Evolutionary conservation across 1,140 invertebrate genomes (phyloP), one percentile per base, ranked within the genome.

Genomic region (Zaprionus nigranus): DNA sequence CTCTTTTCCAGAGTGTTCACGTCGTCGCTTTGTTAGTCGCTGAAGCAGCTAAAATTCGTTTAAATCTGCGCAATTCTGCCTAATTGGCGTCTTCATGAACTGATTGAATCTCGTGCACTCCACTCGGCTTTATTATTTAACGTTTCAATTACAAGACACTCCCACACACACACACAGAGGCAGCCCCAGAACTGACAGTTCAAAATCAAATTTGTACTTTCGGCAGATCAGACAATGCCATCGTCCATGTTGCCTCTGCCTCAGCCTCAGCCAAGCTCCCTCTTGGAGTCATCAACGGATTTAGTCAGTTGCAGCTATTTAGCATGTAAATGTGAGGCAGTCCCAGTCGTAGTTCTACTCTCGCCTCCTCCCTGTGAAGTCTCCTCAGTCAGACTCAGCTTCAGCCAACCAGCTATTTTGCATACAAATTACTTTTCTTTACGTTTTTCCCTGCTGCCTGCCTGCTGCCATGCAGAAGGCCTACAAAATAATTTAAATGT

Each of bases 401-500:
- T 9, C 49, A 66, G 79, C 51, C 77, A 62, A 59, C 51, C 65
- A 74, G 76, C 81, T 90, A 85, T 90, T 90, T 90, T 86, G 85
- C 85, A 90, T 90, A 90, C 85, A 90, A 90, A 90, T 90, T 81
- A 88, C 80, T 90, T 90, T 90, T 90, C 85, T 88, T 88, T 90
- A 90, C 90, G 85, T 82, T 79, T 80, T 88, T 74, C 66, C 34
- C 65, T 30, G 73, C 59, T 68, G 53, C 46, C 40, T 46, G 1
- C 38, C 5, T 15, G 5, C 15, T n/a, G 43, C 24, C 24, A 26
- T 43, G 28, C 15, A 34, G 36, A 38, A 56, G 78, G 78, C 82
- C 84, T 75, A 68, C 70, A 74, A 90, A 90, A 90, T 90, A 90
- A 90, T 90, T 90, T 90, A 90, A 90, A 90, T 90, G 86, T 90